phyloP scores from a whole-genome alignment of 2,797 vertebrate species.

The Brotula barbata region DNA sequence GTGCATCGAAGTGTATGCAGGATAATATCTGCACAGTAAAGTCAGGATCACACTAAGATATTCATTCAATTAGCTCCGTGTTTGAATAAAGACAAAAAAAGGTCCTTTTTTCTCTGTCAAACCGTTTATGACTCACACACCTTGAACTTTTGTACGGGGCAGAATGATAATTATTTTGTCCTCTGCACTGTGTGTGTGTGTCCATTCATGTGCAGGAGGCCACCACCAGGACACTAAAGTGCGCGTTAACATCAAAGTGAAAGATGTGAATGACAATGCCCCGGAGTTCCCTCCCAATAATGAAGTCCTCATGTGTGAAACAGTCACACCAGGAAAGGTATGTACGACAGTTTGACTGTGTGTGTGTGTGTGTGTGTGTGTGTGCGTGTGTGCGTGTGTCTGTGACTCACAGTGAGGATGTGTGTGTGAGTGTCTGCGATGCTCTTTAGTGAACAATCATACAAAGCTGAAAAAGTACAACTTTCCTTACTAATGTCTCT shows the following conservation, averaged over 20 bases:
- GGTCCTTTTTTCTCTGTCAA: not conserved
- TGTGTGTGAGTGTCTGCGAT: not conserved
- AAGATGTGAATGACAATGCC: conserved; percentile 92
- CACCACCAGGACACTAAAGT: conserved; percentile 94
- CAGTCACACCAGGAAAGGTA: conserved; percentile 87
- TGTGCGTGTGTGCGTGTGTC: not conserved
- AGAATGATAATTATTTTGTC: conserved; percentile 11
- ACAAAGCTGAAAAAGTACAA: not conserved
- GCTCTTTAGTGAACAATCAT: not conserved
- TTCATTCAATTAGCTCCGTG: conserved; percentile 27
- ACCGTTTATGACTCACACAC: conserved; percentile 16
- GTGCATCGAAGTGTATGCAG: too few relatives aligned
- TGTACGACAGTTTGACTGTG: not conserved
- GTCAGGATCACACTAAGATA: conserved; percentile 37
- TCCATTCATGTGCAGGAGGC: conserved; percentile 79
- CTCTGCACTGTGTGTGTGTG: conserved; percentile 1
- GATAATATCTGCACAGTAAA: too few relatives aligned
- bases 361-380: not conserved
- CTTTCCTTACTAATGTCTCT: not conserved
- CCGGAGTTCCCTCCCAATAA: conserved; percentile 90
- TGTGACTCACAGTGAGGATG: not conserved
- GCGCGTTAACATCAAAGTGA: conserved; percentile 89
- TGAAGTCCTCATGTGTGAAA: conserved; percentile 94
- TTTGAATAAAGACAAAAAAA: too few relatives aligned
- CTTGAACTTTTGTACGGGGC: conserved; percentile 5